Evolutionary conservation across 2,797 vertebrate species (phyloP).

Genomic region (Acridotheres tristis): DNA sequence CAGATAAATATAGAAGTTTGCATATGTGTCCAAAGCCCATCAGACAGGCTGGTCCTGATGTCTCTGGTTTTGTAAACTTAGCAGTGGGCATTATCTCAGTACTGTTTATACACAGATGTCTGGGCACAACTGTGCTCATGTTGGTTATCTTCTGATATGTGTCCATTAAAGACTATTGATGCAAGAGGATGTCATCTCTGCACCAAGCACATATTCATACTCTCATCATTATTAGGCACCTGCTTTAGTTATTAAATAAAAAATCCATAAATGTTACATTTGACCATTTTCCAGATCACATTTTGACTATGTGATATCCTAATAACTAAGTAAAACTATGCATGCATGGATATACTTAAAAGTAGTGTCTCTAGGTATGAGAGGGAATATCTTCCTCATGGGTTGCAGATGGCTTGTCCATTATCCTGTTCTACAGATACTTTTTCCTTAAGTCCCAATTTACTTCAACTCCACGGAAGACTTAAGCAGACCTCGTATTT

Average conservation of each 20-base stretch:
- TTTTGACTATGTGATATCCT: not conserved
- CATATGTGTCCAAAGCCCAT: not conserved
- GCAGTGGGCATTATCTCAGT: not conserved
- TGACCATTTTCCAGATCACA: not conserved
- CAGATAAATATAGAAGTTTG: not conserved
- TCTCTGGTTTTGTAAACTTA: not conserved
- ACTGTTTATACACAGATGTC: not conserved
- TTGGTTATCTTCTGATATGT: not conserved
- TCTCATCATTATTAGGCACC: not conserved
- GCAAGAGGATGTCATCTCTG: not conserved
- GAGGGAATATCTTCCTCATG: rapidly evolving
- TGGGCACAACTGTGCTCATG: not conserved
- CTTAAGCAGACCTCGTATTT: not conserved
- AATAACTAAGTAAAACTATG: not conserved
- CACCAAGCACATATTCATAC: not conserved
- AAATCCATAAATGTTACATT: not conserved
- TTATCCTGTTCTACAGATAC: not conserved
- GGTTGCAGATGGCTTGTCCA: not conserved
- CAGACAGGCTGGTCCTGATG: not conserved
- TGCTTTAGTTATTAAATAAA: not conserved
- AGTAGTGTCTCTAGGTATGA: not conserved
- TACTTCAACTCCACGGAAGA: not conserved
- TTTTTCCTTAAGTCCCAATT: not conserved
- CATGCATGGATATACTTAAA: not conserved
- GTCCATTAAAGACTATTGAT: not conserved